Base-by-base conservation (phyloP, 2,888 invertebrate genomes). In the Corbicula japonica region DNA sequence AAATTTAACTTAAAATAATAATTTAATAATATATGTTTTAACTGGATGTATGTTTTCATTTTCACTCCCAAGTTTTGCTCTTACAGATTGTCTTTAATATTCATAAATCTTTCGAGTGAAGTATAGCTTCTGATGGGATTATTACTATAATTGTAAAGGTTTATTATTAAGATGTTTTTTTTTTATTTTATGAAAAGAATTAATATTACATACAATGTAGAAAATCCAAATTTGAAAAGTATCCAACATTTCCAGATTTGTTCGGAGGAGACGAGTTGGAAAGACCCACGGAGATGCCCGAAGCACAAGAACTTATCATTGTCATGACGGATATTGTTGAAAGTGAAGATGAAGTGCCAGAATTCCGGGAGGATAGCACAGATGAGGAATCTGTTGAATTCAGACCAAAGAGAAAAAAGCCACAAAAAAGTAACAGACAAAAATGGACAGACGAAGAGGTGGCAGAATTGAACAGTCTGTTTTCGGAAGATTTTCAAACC, bases 361-460 rank as follows among this genome's bases (percentile, higher is more conserved):
- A 61, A 61, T 41, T 61, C 44, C 48, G n/a, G n/a, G n/a, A 28
- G 44, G 54, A 66, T 52, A 32, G 52, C 35, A 54, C 50, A 26
- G 65, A 65, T n/a, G 65, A 48, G 35, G 65, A 65, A 65, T 21
- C 21, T 46, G 46, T 46, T 46, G 50, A 50, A 50, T 23, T 8
- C 10, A 32, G n/a, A 2, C 23, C 38, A 54, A 69, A 56, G 21
- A 69, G 56, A 34, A 69, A 69, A 56, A 69, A 69, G 46, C 68
- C 68, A 26, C n/a, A 56, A 54, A 41, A 26, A 56, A 41, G 41
- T 5, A 46, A 41, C 15, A 21, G 72, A 18, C 50, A 72, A 41
- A 72, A 54, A 32, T 72, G 72, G 72, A 50, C 38, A 21, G 32
- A 35, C 30, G 41, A 72, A 30, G 72, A 72, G 34, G 72, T 52